phyloP scores from a whole-genome alignment of 2,797 vertebrate genomes.

The Pangasius krempfi region DNA sequence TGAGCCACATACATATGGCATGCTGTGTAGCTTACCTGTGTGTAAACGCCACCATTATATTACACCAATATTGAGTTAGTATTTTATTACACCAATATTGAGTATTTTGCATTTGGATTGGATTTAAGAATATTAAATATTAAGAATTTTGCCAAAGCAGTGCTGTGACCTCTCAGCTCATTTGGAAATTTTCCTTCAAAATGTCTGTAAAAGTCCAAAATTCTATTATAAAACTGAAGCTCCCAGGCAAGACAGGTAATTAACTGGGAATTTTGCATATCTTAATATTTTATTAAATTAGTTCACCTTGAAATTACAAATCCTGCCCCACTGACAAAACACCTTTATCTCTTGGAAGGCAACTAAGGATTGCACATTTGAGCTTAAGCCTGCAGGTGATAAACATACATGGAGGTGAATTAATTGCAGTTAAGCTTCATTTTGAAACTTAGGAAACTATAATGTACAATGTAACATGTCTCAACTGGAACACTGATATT shows the following conservation, averaged over 20 bases:
- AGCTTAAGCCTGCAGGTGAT: constrained; percentile 51
- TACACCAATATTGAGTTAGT: too few relatives aligned
- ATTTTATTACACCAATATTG: neutral
- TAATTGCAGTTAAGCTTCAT: constrained; percentile 46
- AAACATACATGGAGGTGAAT: constrained; percentile 51
- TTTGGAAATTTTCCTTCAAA: constrained; percentile 48
- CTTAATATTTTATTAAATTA: constrained; percentile 54
- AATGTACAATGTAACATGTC: neutral
- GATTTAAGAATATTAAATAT: neutral
- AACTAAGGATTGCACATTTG: constrained; percentile 44
- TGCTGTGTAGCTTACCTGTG: neutral
- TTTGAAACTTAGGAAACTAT: constrained; percentile 15
- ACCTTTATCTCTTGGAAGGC: constrained; percentile 48
- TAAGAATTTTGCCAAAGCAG: neutral
- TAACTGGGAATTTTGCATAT: constrained; percentile 36
- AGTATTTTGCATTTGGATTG: neutral
- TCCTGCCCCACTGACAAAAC: constrained; percentile 56
- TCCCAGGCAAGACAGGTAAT: constrained; percentile 41
- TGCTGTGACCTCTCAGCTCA: neutral
- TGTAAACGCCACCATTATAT: neutral
- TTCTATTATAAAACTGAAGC: constrained; percentile 51
- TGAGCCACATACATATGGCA: neutral
- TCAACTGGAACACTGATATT: neutral
- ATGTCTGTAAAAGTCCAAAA: constrained; percentile 49
- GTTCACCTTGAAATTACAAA: constrained; percentile 57